Percentiles rank a stretch among this genome's conserved stretches.
Conservation (phyloP, 2,888 invertebrate genomes). For the Urechis unicinctus region DNA sequence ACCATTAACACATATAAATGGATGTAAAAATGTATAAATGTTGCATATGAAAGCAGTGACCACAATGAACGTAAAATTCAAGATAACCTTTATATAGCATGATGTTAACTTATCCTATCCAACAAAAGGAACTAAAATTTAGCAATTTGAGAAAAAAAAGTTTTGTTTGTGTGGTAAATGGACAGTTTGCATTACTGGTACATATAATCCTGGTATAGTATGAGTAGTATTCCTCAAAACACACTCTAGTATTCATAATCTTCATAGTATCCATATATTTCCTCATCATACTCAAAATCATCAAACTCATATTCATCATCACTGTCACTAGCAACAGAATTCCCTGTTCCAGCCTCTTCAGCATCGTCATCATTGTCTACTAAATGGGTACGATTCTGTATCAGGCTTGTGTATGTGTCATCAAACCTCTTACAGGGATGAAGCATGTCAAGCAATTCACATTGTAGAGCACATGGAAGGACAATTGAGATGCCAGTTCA, state of each 20-base stretch:
- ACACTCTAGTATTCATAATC: neutral
- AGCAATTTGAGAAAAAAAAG: no score
- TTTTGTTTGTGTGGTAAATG: no score
- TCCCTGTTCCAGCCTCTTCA: constrained; percentile 38
- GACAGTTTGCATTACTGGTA: no score
- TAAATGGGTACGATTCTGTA: constrained; percentile 3
- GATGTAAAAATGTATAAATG: no score
- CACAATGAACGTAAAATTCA: no score
- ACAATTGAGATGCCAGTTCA: constrained; percentile 36
- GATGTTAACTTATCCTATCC: no score
- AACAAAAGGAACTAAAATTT: no score
- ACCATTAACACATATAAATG: no score
- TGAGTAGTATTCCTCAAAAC: neutral
- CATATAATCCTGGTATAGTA: neutral
- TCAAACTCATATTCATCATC: constrained; percentile 39
- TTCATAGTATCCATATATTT: constrained; percentile 41
- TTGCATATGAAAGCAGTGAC: no score
- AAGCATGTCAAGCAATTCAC: constrained; percentile 27
- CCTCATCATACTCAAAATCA: constrained; percentile 44
- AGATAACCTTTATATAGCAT: no score
- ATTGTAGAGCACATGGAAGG: constrained; percentile 26
- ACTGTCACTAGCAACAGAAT: constrained; percentile 17
- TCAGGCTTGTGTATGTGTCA: constrained; percentile 30
- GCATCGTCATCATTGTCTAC: constrained; percentile 10
- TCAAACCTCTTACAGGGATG: constrained; percentile 33